phyloP scores from a whole-genome alignment of 92 coral and sea anemone species.

The Muricea muricata region DNA sequence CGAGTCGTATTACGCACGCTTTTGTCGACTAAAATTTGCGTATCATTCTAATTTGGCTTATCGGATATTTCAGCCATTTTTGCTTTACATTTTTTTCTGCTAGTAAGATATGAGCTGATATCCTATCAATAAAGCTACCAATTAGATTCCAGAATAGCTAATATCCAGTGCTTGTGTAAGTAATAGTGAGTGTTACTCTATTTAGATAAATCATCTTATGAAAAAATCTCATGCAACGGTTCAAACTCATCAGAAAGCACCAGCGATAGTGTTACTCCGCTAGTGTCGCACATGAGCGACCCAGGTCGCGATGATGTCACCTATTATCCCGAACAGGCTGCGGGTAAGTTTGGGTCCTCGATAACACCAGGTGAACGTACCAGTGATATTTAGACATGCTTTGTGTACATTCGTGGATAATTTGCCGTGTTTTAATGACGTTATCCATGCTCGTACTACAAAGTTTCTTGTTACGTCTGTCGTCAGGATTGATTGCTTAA shows the following conservation, averaged over 20 bases:
- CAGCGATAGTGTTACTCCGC: neutral
- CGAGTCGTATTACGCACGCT: too few species aligned
- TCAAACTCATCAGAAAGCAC: neutral
- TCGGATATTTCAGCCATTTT: too few species aligned
- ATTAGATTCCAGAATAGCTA: too few species aligned
- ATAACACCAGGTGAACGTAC: neutral
- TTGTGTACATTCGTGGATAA: neutral
- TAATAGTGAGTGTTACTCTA: too few species aligned
- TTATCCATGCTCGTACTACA: neutral
- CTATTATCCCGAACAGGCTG: neutral
- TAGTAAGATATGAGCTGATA: too few species aligned
- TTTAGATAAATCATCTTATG: neutral
- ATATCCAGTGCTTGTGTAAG: too few species aligned
- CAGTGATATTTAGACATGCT: neutral
- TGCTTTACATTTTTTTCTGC: too few species aligned
- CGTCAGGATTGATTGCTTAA: neutral
- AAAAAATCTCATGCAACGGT: neutral
- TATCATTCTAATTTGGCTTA: too few species aligned
- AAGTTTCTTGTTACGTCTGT: neutral
- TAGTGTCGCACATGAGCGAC: neutral
- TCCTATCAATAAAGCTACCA: too few species aligned
- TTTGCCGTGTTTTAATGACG: neutral
- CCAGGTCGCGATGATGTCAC: neutral
- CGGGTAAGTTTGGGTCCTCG: neutral
- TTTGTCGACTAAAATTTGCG: too few species aligned